Base-by-base conservation (phyloP, 37 sponge, comb jelly and placozoan genomes). In the Halichondria panicea region DNA sequence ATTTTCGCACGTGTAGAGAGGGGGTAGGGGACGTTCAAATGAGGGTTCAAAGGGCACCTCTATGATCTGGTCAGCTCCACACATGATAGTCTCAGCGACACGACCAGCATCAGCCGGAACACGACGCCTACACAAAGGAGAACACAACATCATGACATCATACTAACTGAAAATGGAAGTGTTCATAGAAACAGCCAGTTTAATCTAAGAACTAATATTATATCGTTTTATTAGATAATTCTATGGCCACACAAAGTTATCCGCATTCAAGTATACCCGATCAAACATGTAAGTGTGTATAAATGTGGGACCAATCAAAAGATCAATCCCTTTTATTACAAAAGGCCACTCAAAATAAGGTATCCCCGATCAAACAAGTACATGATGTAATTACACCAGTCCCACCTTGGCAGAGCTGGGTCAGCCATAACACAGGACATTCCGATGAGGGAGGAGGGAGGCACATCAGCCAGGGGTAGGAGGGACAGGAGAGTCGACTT, bases 1-100 rank as follows among this genome's bases (percentile, higher is more conserved):
- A 75, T 84, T 72, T 36, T 59, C 58, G 62, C 85, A 81, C 43
- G 50, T 45, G 50, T 92, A 84, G 34, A 97, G 81, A 0, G 98
- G 98, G 52, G 98, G 98, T 5, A 83, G 74, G 1, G 95, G 98
- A 55, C 98, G 28, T 4, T 91, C 72, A 55, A 94, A 83, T 7
- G 71, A 56, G 24, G 95, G 95, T 58, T 97, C 90, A 87, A 97
- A 89, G 3, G 92, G 74, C 32, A 59, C 63, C 57, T 84, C 90
- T 6, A 72, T 70, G 43, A 63, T 33, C 28, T 22, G 32, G 48
- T 68, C 74, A 4, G 37, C 35, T 48, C 71, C 46, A 34, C 72
- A 71, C 8, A 86, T 57, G 24, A 86, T 58, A 35, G 68, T 78
- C 66, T 86, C 86, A 7, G 86, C 88, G 24, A 75, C 74, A 27